A percentile compares a stretch with the other conserved stretches of the same genome.
phyloP scores from a whole-genome alignment of 2,888 invertebrate species.

The Oligia latruncula region DNA sequence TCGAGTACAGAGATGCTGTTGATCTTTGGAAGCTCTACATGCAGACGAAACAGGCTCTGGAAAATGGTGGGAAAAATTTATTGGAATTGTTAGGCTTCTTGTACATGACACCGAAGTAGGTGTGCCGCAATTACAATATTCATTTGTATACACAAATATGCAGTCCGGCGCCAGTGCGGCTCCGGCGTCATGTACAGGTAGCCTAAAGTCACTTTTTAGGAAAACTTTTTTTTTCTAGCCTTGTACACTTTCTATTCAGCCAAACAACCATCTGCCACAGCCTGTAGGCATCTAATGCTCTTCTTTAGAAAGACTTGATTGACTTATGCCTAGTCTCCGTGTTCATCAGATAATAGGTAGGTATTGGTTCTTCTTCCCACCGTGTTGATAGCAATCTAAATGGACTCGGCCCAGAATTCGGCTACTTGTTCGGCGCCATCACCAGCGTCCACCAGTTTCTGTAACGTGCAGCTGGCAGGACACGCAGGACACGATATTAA shows the following conservation, averaged over 20 bases:
- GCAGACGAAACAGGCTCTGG: conserved; percentile 82
- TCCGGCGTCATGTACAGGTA: not conserved
- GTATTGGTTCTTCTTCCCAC: no score
- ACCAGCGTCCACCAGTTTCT: no score
- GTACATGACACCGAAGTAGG: not conserved
- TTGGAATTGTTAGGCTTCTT: not conserved
- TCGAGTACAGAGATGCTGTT: conserved; percentile 97
- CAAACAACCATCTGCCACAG: not conserved
- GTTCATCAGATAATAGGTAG: not conserved
- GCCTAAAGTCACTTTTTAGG: not conserved
- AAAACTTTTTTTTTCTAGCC: not conserved
- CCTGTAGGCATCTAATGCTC: not conserved
- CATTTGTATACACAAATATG: not conserved
- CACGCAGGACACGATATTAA: no score
- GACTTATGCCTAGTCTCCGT: not conserved
- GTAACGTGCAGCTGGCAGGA: no score
- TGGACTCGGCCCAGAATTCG: no score
- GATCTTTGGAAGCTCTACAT: conserved; percentile 96
- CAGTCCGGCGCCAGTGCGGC: not conserved
- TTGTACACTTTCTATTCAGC: not conserved
- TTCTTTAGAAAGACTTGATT: not conserved
- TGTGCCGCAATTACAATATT: not conserved
- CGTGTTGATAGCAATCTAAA: no score
- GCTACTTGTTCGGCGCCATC: no score
- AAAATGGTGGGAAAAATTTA: conserved; percentile 80